These are phyloP conservation scores for Pogonomyrmex californicus DNA, from an alignment of 1,140 invertebrate genomes.

Conservation along the genomic window DNA sequence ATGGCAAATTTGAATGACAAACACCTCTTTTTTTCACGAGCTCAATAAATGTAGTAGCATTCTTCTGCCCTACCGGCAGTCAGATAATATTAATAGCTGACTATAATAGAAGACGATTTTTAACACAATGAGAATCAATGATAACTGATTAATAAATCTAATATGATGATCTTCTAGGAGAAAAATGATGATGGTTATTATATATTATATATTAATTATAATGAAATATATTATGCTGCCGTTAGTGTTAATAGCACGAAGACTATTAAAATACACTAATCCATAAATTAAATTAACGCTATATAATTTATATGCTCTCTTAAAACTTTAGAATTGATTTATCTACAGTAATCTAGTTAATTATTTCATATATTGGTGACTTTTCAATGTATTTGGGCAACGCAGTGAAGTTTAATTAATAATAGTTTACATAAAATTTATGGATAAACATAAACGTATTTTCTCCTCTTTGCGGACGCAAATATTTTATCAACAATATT, in stretches of 20 bases:
- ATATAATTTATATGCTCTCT: constrained; percentile 70
- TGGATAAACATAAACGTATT: constrained; percentile 79
- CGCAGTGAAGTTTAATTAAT: constrained; percentile 77
- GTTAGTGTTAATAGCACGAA: constrained; percentile 65
- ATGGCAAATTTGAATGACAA: constrained; percentile 27
- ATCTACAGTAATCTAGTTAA: constrained; percentile 72
- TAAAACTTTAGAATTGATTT: constrained; percentile 70
- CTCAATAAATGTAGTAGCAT: background rate
- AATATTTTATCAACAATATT: constrained; percentile 84
- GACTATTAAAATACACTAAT: constrained; percentile 68
- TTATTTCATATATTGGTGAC: constrained; percentile 62
- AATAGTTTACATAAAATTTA: constrained; percentile 81
- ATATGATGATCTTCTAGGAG: constrained; percentile 62
- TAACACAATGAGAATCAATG: constrained; percentile 50
- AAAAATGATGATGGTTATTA: constrained; percentile 43
- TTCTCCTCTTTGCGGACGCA: constrained; percentile 81
- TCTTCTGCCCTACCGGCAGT: constrained; percentile 51
- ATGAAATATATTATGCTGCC: constrained; percentile 76
- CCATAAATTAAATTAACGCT: constrained; percentile 75
- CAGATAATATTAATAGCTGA: constrained; percentile 28
- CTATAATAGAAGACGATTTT: constrained; percentile 51
- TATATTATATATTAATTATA: constrained; percentile 55
- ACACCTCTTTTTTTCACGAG: background rate
- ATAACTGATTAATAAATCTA: constrained; percentile 55
- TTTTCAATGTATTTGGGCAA: constrained; percentile 74